phyloP scores from a whole-genome alignment of 1,140 invertebrate genomes.

The Metaphire vulgaris region DNA sequence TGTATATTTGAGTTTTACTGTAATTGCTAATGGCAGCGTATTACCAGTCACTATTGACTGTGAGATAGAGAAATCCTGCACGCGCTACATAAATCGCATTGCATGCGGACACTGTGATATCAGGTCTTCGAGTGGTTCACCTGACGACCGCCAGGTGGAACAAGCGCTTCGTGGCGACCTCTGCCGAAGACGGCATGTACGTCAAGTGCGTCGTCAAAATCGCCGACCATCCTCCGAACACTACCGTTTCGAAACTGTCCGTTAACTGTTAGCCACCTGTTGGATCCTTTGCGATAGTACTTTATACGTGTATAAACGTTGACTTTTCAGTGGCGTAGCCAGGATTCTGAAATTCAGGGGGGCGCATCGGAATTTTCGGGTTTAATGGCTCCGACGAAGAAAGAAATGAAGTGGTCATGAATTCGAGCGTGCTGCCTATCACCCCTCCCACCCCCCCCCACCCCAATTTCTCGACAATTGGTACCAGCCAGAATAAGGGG shows the following conservation, averaged over 20 bases:
- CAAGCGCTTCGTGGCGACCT: neutral
- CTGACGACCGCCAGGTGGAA: neutral
- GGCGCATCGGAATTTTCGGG: too few relatives aligned
- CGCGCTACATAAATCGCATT: neutral
- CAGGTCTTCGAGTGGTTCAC: neutral
- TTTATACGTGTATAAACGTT: neutral
- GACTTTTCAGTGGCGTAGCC: too few relatives aligned
- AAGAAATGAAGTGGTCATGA: too few relatives aligned
- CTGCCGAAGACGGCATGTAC: neutral
- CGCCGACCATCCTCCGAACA: neutral
- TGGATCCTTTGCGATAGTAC: too few relatives aligned
- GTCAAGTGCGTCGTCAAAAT: neutral
- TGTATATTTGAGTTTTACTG: neutral
- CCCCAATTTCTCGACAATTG: too few relatives aligned
- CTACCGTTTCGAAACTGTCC: neutral
- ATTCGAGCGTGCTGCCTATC: too few relatives aligned
- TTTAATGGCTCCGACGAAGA: too few relatives aligned
- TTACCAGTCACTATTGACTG: neutral
- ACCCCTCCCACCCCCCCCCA: too few relatives aligned
- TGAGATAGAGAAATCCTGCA: neutral
- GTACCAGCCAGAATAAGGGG: too few relatives aligned
- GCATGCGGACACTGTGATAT: neutral
- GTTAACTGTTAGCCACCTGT: too few relatives aligned
- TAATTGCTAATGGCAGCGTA: neutral
- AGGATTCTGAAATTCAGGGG: too few relatives aligned